A percentile compares a stretch with the other conserved stretches of the same genome.
Evolutionary conservation across 2,113 vertebrate species (phyloP).

Genomic region (Triplophysa dalaica): DNA sequence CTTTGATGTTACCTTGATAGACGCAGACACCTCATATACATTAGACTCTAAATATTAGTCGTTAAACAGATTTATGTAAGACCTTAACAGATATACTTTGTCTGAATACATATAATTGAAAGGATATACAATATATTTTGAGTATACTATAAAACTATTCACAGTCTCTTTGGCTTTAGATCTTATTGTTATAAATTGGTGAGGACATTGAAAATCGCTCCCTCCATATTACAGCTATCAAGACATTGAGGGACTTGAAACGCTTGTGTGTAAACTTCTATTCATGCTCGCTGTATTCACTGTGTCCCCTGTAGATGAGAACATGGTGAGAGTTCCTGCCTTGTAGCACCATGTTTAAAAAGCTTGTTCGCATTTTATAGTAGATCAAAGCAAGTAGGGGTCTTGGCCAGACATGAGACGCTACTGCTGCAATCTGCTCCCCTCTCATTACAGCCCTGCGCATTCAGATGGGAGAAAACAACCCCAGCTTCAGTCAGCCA

Average conservation of each 20-base stretch:
- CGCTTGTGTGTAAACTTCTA: not conserved
- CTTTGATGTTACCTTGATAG: too few relatives aligned
- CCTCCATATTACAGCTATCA: conserved; percentile 8
- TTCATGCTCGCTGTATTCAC: conserved; percentile 36
- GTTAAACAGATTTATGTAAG: too few relatives aligned
- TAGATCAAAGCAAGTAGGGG: conserved; percentile 72
- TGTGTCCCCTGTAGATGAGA: conserved; percentile 53
- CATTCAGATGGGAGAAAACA: conserved; percentile 49
- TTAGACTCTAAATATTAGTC: too few relatives aligned
- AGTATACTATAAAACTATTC: too few relatives aligned
- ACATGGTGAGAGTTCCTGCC: conserved; percentile 50
- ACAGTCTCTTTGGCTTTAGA: not conserved
- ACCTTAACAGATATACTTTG: too few relatives aligned
- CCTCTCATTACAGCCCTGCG: conserved; percentile 59
- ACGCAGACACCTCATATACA: too few relatives aligned
- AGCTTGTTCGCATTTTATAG: conserved; percentile 71
- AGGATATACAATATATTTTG: too few relatives aligned
- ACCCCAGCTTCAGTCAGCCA: conserved; percentile 45
- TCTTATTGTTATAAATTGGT: not conserved
- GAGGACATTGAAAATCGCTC: not conserved
- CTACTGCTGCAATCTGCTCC: conserved; percentile 67
- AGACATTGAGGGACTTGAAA: not conserved
- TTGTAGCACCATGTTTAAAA: conserved; percentile 64
- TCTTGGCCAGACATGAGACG: conserved; percentile 75
- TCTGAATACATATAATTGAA: too few relatives aligned